phyloP scores from a whole-genome alignment of 2,113 vertebrate genomes.

The Anhinga rufa region DNA sequence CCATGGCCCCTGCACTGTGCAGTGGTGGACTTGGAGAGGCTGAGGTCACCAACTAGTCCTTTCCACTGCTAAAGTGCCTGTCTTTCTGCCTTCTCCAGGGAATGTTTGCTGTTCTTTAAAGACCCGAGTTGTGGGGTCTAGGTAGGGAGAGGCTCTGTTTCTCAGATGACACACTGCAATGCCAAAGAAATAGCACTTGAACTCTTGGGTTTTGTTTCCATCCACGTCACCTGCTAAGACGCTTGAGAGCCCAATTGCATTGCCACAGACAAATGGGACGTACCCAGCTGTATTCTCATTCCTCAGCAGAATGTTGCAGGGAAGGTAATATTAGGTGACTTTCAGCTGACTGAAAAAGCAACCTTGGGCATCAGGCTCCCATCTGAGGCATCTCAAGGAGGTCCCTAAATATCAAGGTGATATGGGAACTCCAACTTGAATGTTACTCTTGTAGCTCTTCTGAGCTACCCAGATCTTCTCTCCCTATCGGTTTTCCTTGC shows the following conservation, averaged over 20 bases:
- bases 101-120: neutral
- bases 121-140: neutral
- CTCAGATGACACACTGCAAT: neutral
- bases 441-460: neutral
- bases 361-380: neutral
- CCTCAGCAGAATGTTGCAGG: neutral
- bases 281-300: neutral
- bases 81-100: neutral
- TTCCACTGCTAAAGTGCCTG: neutral
- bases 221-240: neutral
- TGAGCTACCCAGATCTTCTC: neutral
- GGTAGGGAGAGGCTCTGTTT: neutral
- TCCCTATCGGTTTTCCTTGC: neutral
- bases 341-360: neutral
- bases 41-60: neutral
- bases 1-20: neutral
- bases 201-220: neutral
- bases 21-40: neutral
- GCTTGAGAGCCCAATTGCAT: neutral
- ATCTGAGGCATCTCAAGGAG: neutral
- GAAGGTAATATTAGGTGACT: too few species aligned
- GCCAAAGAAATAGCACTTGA: neutral
- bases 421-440: neutral
- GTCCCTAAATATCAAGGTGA: neutral
- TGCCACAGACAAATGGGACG: rapidly evolving